Percentiles rank a stretch among this genome's conserved stretches.
phyloP scores from a whole-genome alignment of 1,140 invertebrate species.

The Cylas formicarius region DNA sequence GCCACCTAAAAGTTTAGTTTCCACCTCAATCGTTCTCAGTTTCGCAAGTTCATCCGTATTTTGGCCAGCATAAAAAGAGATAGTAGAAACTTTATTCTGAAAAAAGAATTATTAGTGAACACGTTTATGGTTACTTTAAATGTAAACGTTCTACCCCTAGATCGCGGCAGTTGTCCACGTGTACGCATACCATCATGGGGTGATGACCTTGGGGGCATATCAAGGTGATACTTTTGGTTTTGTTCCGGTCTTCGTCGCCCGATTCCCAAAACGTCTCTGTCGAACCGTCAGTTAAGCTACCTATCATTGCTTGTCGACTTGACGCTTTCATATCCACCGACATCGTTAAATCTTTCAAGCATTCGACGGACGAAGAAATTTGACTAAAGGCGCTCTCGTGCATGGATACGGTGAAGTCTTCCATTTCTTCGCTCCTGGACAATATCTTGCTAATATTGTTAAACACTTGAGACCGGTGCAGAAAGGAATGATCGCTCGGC shows the following conservation, averaged over 20 bases:
- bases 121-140: not conserved
- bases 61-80: conserved; percentile 73
- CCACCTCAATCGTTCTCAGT: conserved; percentile 75
- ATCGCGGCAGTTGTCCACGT: conserved; percentile 90
- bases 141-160: conserved; percentile 57
- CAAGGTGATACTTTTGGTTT: conserved; percentile 65
- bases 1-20: conserved; percentile 63
- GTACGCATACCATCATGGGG: conserved; percentile 69
- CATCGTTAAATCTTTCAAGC: conserved; percentile 65
- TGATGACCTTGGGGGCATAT: conserved; percentile 49
- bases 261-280: conserved; percentile 99
- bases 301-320: conserved; percentile 87
- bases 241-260: conserved; percentile 91
- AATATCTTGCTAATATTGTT: conserved; percentile 95
- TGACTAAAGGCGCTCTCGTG: conserved; percentile 45
- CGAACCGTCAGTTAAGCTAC: conserved; percentile 84
- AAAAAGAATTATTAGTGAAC: conserved; percentile 22
- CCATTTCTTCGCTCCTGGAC: conserved; percentile 78
- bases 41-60: conserved; percentile 74
- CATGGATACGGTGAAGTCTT: conserved; percentile 51
- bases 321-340: conserved; percentile 79
- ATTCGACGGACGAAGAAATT: conserved; percentile 52
- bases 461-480: conserved; percentile 92
- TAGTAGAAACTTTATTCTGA: conserved; percentile 81
- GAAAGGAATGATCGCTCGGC: conserved; percentile 81